These are phyloP conservation scores for Cyphomyrus plagiostoma DNA, from an alignment of 2,113 vertebrate genomes.

Conservation along the genomic window DNA sequence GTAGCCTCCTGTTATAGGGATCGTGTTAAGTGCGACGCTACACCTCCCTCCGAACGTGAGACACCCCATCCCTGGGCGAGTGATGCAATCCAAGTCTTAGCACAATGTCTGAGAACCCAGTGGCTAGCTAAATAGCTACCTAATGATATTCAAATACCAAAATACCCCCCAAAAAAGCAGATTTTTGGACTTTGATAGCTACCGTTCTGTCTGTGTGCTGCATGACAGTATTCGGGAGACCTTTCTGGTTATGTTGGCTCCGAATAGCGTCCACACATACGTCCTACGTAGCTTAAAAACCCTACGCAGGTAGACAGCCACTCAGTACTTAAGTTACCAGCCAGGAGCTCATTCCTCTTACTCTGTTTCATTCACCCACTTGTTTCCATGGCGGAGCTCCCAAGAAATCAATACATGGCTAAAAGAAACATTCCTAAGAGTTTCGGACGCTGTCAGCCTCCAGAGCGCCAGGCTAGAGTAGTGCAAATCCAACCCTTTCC, in stretches of 20 bases:
- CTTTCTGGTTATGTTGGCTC: not conserved
- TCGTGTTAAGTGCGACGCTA: not conserved
- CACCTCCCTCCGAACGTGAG: not conserved
- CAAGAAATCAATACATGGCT: not conserved
- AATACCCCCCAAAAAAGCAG: not conserved
- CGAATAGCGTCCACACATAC: not conserved
- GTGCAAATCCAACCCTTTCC: not conserved
- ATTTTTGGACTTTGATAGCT: not conserved
- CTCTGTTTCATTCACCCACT: not conserved
- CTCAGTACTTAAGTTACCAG: not conserved
- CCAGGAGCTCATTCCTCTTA: not conserved
- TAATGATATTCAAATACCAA: not conserved
- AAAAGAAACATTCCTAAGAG: not conserved
- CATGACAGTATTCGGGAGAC: not conserved
- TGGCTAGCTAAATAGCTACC: not conserved
- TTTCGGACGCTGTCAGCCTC: not conserved
- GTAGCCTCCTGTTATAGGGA: conserved; percentile 40
- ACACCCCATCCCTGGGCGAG: not conserved
- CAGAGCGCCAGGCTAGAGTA: not conserved
- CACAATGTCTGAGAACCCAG: not conserved
- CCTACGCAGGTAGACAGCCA: not conserved
- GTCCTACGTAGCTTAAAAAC: not conserved
- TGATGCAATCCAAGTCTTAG: not conserved
- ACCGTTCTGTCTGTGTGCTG: not conserved
- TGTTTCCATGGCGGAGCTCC: not conserved